Evolutionary conservation across 2,113 vertebrate species (phyloP), one percentile per base, ranked within the genome.

Genomic region (Cololabis saira): DNA sequence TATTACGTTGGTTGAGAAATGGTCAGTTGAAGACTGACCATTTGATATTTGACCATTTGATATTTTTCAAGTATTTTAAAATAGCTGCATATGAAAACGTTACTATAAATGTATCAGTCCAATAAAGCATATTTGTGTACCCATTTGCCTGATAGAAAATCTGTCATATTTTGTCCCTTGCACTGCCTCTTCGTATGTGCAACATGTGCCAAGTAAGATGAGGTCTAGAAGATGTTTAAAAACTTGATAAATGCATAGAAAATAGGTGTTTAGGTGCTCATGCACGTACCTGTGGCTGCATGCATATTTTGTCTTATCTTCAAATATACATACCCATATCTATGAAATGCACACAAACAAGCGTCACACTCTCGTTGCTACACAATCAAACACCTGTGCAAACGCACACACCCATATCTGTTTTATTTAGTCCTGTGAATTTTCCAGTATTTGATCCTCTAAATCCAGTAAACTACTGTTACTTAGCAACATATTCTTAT

Each of bases 401-500:
- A 27, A 52, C 40, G 51, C n/a, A 65, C 4, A 42, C 54, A 62
- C 63, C 56, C 54, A 67, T 47, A 73, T 64, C 37, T 80, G 19
- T 57, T 56, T 65, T 67, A 73, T 74, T 75, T 59, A 71, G 73
- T 67, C 54, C 15, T 12, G 13, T 65, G 59, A 61, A 80, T 80
- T 77, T 66, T 13, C 59, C 47, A 42, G 63, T 69, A 78, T 79
- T 86, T 84, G 58, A 83, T 77, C 65, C 53, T 71, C 76, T 22
- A 72, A 84, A 80, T 76, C 55, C 73, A 51, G 66, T 63, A 78
- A 77, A 83, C 63, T 75, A 63, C 78, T 68, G 79, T 87, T 84
- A 73, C 86, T 85, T 76, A 78, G 81, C 82, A 88, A 89, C 84
- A 76, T 78, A 88, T 83, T 74, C 69, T 80, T 60, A 69, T 87